Evolutionary conservation across 2,113 vertebrate genomes (phyloP).

Genomic region (Pionites leucogaster): DNA sequence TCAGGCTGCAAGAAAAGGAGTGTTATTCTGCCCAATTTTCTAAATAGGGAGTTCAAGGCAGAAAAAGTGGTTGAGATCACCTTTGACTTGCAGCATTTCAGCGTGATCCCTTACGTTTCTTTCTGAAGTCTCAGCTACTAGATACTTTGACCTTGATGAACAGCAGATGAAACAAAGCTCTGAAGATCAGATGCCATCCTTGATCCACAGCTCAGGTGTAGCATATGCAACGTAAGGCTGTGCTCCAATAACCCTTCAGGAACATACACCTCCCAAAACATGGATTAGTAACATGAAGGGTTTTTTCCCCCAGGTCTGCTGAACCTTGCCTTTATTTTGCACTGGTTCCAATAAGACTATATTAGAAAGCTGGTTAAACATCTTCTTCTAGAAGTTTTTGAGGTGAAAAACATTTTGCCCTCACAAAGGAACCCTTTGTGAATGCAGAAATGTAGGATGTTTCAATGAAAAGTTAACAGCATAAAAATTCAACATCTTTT

Average conservation of each 20-base stretch:
- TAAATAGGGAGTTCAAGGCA: background rate
- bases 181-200: background rate
- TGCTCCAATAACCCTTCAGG: background rate
- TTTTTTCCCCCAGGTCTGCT: background rate
- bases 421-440: background rate
- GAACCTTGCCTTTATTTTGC: background rate
- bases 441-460: background rate
- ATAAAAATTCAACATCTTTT: background rate
- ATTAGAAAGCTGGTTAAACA: background rate
- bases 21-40: background rate
- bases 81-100: background rate
- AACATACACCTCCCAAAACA: background rate
- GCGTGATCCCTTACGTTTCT: rapidly evolving
- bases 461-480: background rate
- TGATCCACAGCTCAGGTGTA: background rate
- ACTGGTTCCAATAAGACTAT: background rate
- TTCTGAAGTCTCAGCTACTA: background rate
- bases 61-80: background rate
- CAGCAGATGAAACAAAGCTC: background rate
- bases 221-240: background rate
- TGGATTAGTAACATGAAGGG: background rate
- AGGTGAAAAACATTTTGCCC: background rate
- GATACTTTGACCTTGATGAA: background rate
- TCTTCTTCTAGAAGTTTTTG: background rate
- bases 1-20: background rate